Conservation (phyloP, 2,797 vertebrate genomes). For the Mus minutoides region DNA sequence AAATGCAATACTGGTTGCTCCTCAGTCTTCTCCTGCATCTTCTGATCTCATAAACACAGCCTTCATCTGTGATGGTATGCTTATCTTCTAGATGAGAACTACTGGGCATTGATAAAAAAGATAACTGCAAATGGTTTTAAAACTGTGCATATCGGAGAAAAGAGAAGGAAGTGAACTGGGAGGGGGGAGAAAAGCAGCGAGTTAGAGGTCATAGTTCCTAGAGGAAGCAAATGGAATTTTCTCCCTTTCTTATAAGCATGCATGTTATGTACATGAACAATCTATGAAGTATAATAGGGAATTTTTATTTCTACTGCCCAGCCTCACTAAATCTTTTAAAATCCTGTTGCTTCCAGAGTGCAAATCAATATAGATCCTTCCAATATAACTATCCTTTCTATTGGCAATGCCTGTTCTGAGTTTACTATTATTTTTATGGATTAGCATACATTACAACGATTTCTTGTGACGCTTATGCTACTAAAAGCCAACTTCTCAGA, state of each 20-base stretch:
- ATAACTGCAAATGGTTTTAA: neutral
- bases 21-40: neutral
- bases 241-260: slow-evolving; percentile 3
- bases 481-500: neutral
- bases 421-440: neutral
- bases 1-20: neutral
- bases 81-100: neutral
- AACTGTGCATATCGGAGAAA: neutral
- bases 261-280: neutral
- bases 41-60: neutral
- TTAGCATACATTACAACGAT: neutral
- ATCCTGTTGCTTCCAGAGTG: neutral
- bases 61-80: neutral
- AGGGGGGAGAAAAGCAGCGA: neutral
- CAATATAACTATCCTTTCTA: neutral
- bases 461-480: neutral
- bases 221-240: neutral
- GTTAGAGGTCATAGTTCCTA: neutral
- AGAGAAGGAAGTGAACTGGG: neutral
- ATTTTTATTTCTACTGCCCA: neutral
- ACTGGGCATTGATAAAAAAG: neutral
- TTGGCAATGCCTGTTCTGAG: neutral
- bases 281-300: neutral
- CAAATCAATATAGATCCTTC: neutral
- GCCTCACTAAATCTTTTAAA: neutral